A percentile compares a stretch with the other conserved stretches of the same genome.
These are phyloP conservation scores for Netelia virgata DNA, from an alignment of 2,888 invertebrate genomes.

Conservation along the genomic window DNA sequence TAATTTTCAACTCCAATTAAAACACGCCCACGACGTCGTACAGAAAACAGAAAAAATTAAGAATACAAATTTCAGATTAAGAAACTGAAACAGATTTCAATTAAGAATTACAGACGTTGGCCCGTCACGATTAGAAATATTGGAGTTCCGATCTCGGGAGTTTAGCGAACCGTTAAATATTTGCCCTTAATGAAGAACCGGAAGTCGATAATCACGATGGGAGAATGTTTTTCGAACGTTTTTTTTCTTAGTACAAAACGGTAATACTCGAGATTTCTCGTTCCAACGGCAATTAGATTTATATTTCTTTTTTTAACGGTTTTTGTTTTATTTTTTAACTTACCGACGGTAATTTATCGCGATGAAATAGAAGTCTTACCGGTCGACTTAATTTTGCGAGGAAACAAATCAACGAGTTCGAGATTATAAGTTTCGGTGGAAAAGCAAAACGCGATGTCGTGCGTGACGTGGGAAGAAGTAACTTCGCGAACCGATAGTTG, in stretches of 20 bases:
- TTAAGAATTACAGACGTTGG: too few relatives aligned
- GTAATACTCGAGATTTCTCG: too few relatives aligned
- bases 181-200: not conserved
- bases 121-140: not conserved
- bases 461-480: constrained; percentile 38
- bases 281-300: too few relatives aligned
- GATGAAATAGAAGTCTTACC: not conserved
- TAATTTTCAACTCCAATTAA: too few relatives aligned
- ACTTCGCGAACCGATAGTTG: constrained; percentile 33
- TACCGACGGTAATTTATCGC: not conserved
- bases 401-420: constrained; percentile 1
- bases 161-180: not conserved
- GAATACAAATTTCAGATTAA: too few relatives aligned
- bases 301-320: not conserved
- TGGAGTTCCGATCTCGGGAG: not conserved
- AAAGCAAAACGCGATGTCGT: constrained; percentile 2
- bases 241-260: not conserved
- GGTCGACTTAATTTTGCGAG: not conserved
- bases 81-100: too few relatives aligned
- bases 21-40: too few relatives aligned
- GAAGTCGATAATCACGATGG: not conserved
- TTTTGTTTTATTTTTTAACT: not conserved
- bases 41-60: too few relatives aligned
- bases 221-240: not conserved
- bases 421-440: constrained; percentile 32